Base-by-base conservation (phyloP, 2,797 vertebrate species). In the Chelmon rostratus region DNA sequence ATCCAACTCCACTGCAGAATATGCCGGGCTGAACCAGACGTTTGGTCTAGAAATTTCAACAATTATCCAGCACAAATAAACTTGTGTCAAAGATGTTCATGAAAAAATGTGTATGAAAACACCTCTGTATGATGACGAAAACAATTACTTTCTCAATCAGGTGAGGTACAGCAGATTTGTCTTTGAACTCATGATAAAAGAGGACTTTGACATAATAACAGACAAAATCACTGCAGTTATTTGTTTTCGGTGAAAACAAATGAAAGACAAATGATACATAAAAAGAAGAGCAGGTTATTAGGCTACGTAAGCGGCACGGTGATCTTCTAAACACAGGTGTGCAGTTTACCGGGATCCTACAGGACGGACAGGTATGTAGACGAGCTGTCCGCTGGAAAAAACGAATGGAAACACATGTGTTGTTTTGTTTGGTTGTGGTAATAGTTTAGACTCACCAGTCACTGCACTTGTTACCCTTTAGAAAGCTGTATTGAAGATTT, bases 381-480 rank as follows among this genome's bases (percentile, higher is more conserved):
- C 10, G 16, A 56, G 11, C 31, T 50, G 10, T 25, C 23, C 68
- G n/a, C 61, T 40, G 8, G 25, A 42, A 28, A 11, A 8, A 12
- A 6, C 23, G 9, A 28, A 18, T 44, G 35, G 23, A 16, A 19
- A 9, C 18, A 62, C 23, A 9, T 31, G 40, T 44, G 4, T 25
- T 18, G 5, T 37, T 2, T 37, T 37, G 9, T 52, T 37, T 25
- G 7, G 5, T n/a, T n/a, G n/a, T n/a, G n/a, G n/a, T n/a, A n/a
- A n/a, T n/a, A n/a, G n/a, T n/a, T 59, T 8, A 16, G 8, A 44
- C 16, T 6, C 8, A 8, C 7, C 11, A 21, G 15, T 35, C 4
- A 61, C 33, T 63, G 57, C 57, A 63, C 68, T 58, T 77, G 74
- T 82, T 81, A 35, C 57, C 38, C 40, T 5, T 52, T 16, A 33